These are phyloP conservation scores for Caenorhabditis virilis DNA, from an alignment of 2,888 invertebrate species.

Conservation along the genomic window DNA sequence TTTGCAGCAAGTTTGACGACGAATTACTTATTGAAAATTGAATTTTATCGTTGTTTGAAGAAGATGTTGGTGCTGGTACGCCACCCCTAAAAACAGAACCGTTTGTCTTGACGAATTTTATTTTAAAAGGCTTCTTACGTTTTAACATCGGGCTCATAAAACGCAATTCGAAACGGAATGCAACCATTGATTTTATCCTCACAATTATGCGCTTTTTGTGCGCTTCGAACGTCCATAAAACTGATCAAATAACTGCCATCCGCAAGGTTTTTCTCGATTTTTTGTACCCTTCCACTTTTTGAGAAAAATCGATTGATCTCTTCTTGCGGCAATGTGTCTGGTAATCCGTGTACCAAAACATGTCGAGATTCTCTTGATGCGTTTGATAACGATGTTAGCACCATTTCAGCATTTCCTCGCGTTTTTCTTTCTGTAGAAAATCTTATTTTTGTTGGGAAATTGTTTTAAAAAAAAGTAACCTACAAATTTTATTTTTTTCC, in stretches of 20 bases:
- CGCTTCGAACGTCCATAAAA: slow-evolving; percentile 41
- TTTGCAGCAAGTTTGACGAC: no score
- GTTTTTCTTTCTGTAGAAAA: not conserved
- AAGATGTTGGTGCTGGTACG: not conserved
- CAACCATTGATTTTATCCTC: slow-evolving; percentile 20
- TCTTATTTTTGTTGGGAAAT: not conserved
- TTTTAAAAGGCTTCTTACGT: slow-evolving; percentile 6
- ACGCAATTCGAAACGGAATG: slow-evolving; percentile 17
- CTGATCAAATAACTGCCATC: slow-evolving; percentile 31
- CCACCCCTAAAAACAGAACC: not conserved
- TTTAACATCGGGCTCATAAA: slow-evolving; percentile 18
- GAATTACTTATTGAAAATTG: no score
- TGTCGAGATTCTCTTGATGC: slow-evolving; percentile 37
- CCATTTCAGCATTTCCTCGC: slow-evolving; percentile 30
- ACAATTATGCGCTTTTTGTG: slow-evolving; percentile 26
- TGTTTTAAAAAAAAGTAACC: not conserved
- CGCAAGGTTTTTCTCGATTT: slow-evolving; percentile 8
- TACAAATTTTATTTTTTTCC: not conserved
- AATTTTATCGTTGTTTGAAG: no score
- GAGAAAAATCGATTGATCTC: slow-evolving; percentile 21
- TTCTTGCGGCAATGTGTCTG: slow-evolving; percentile 12
- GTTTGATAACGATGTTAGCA: slow-evolving; percentile 9
- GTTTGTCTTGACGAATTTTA: not conserved
- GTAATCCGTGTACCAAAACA: slow-evolving; percentile 39
- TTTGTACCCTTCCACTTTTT: slow-evolving; percentile 28